Conservation (phyloP, 1,140 invertebrate genomes). For the Drosophila bipectinata region DNA sequence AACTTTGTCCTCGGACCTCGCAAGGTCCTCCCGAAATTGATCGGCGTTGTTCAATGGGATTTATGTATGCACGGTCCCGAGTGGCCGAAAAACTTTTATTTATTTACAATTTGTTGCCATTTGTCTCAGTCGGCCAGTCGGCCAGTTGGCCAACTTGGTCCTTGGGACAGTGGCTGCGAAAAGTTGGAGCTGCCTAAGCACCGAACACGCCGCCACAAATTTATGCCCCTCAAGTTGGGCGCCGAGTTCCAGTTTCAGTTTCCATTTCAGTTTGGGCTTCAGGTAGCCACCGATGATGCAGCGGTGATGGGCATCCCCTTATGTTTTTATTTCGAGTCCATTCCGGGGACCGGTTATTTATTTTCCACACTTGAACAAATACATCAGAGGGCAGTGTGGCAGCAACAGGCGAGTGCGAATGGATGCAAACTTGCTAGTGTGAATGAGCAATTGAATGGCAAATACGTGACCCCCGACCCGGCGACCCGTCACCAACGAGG, state of each 20-base stretch:
- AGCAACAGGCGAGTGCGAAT: constrained; percentile 43
- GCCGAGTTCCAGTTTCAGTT: constrained; percentile 31
- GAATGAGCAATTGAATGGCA: constrained; percentile 32
- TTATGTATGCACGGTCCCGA: constrained; percentile 24
- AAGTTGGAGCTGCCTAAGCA: constrained; percentile 44
- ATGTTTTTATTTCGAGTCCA: not conserved
- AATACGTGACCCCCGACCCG: constrained; percentile 20
- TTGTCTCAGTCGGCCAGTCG: constrained; percentile 35
- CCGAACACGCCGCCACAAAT: constrained; percentile 35
- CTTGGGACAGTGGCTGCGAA: constrained; percentile 29
- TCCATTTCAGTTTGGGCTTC: not conserved
- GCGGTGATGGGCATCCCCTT: too few relatives aligned
- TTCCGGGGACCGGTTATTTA: constrained; percentile 18
- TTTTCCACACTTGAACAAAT: constrained; percentile 43
- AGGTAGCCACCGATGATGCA: too few relatives aligned
- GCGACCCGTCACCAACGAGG: not conserved
- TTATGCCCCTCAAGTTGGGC: constrained; percentile 33
- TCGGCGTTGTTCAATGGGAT: constrained; percentile 48
- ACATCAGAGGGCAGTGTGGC: constrained; percentile 27
- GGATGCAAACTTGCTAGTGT: constrained; percentile 19
- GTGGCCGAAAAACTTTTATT: constrained; percentile 52
- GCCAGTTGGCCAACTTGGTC: constrained; percentile 26
- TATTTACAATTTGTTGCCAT: constrained; percentile 62
- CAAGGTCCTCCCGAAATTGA: constrained; percentile 8
- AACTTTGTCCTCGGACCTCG: constrained; percentile 19